A percentile compares a stretch with the other conserved stretches of the same genome.
phyloP scores from a whole-genome alignment of 2,113 vertebrate species.

The Amblyopsis rosae region DNA sequence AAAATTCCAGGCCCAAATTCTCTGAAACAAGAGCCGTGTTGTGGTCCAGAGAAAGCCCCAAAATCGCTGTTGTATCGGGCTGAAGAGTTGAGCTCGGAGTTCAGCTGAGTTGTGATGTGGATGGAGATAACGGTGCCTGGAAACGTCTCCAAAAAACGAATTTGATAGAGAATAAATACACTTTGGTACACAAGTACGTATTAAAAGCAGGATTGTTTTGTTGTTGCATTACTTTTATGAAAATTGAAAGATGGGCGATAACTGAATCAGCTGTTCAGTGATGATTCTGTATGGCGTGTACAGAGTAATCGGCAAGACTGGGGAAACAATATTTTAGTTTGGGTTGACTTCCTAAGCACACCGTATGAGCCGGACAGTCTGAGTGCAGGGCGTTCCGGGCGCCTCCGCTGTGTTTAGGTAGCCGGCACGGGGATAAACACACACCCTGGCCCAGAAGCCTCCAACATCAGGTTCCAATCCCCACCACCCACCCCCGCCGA shows the following conservation, averaged over 20 bases:
- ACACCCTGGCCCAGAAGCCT: conserved; percentile 31
- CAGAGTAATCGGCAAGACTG: conserved; percentile 7
- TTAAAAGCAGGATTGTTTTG: no score
- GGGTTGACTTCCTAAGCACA: conserved; percentile 29
- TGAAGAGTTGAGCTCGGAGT: conserved; percentile 19
- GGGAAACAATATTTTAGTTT: conserved; percentile 15
- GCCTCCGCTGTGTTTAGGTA: conserved; percentile 57
- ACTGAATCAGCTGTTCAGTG: not conserved
- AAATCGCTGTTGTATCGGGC: conserved; percentile 30
- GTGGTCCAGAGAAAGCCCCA: conserved; percentile 36
- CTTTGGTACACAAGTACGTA: not conserved
- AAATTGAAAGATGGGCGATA: no score
- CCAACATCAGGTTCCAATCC: conserved; percentile 73
- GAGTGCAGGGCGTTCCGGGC: conserved; percentile 42
- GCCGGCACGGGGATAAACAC: conserved; percentile 39
- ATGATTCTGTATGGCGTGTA: not conserved
- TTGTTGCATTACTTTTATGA: not conserved
- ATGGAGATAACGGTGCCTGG: conserved; percentile 12
- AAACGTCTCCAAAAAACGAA: not conserved
- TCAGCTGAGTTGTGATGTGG: conserved; percentile 32
- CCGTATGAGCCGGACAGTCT: not conserved
- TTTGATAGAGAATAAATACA: not conserved
- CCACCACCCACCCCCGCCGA: conserved; percentile 1
- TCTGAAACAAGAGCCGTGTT: conserved; percentile 48
- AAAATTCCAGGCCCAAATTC: conserved; percentile 42